Percentiles rank a stretch among this genome's conserved stretches.
These are phyloP conservation scores for Lacerta agilis DNA, from an alignment of 2,797 vertebrate species.

Conservation along the genomic window DNA sequence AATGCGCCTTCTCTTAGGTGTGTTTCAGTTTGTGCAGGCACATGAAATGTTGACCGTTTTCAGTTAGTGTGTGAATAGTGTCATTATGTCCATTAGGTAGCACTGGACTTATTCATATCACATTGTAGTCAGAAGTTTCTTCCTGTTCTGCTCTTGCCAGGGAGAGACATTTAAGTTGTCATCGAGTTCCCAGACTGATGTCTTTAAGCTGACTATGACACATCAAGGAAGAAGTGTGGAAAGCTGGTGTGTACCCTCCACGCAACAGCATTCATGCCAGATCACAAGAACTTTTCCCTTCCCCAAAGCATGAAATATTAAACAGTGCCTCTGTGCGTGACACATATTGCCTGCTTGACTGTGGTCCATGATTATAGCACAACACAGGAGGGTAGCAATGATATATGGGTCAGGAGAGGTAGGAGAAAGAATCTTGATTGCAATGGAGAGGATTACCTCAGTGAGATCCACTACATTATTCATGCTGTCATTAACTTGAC, in stretches of 20 bases:
- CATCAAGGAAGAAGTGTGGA: neutral
- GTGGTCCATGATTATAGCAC: slow-evolving; percentile 1
- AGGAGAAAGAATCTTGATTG: neutral
- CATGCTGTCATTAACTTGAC: slow-evolving; percentile 33
- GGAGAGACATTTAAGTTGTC: neutral
- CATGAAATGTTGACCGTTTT: neutral
- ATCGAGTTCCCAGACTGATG: neutral
- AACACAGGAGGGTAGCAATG: neutral
- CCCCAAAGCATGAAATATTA: slow-evolving; percentile 26
- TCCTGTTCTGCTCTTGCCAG: neutral
- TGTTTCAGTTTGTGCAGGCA: neutral
- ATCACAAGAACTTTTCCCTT: neutral
- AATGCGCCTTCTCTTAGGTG: neutral
- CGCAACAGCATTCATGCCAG: neutral
- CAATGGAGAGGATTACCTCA: slow-evolving; percentile 37
- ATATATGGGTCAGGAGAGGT: slow-evolving; percentile 42
- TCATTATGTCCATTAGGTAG: neutral
- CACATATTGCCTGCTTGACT: neutral
- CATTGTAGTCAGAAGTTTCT: neutral
- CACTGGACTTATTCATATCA: neutral
- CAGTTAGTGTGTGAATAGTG: too few species aligned
- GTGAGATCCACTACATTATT: slow-evolving; percentile 55
- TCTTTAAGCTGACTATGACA: neutral
- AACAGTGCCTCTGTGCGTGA: neutral
- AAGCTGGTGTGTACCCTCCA: neutral